Conservation (phyloP, 2,888 invertebrate species). For the Drosophila austrosaltans region DNA sequence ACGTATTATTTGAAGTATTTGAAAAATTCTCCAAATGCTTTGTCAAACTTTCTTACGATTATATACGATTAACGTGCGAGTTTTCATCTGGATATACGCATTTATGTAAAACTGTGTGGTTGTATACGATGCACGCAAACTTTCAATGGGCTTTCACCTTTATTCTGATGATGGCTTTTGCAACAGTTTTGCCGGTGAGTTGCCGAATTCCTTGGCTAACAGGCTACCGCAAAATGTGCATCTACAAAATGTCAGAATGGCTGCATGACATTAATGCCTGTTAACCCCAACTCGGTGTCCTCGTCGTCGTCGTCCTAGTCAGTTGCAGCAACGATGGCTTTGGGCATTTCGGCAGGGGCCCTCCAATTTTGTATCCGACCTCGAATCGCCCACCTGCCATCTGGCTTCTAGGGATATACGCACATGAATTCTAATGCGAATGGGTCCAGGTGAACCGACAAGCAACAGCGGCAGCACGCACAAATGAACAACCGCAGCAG, state of each 20-base stretch:
- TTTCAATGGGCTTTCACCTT: conserved; percentile 13
- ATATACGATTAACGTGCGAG: not conserved
- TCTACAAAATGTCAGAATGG: conserved; percentile 61
- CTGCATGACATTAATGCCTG: conserved; percentile 77
- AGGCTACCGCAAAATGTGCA: conserved; percentile 61
- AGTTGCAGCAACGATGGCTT: conserved; percentile 59
- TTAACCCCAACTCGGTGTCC: conserved; percentile 75
- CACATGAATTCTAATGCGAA: conserved; percentile 74
- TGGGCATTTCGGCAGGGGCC: conserved; percentile 55
- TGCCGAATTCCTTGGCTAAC: conserved; percentile 31
- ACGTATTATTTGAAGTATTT: conserved; percentile 15
- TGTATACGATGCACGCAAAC: conserved; percentile 27
- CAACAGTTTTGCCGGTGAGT: conserved; percentile 53
- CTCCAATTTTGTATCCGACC: not conserved
- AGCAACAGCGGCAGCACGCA: conserved; percentile 63
- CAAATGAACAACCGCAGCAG: conserved; percentile 73
- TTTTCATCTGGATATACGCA: conserved; percentile 2
- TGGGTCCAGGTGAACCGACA: not conserved
- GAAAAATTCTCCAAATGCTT: conserved; percentile 22
- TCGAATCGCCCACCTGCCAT: conserved; percentile 3
- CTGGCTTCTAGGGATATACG: conserved; percentile 45
- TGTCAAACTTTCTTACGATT: conserved; percentile 22
- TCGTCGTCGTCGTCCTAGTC: conserved; percentile 58
- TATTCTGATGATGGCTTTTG: conserved; percentile 56
- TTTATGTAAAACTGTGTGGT: conserved; percentile 3